Evolutionary conservation across 2,888 invertebrate species (phyloP).

Genomic region (Torymus aiolomorphi): DNA sequence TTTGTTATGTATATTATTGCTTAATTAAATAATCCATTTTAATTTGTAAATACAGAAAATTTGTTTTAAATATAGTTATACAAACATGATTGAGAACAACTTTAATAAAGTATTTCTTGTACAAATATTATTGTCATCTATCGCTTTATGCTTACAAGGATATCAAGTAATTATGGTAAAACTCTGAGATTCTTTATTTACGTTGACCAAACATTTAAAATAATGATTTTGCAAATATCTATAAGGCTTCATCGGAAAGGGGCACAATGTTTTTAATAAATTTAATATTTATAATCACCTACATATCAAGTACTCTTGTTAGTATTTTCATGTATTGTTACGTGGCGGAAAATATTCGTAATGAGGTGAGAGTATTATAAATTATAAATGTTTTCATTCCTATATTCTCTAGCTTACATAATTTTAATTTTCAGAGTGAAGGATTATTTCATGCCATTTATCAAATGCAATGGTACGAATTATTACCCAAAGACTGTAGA

Average conservation of each 20-base stretch:
- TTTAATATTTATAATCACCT: not conserved
- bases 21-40: too few relatives aligned
- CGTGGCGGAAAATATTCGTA: too few relatives aligned
- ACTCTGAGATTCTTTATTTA: not conserved
- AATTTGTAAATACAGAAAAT: too few relatives aligned
- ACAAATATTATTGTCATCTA: not conserved
- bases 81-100: conserved; percentile 7
- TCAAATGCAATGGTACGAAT: too few relatives aligned
- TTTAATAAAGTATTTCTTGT: conserved; percentile 37
- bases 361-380: too few relatives aligned
- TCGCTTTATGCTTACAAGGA: conserved; percentile 12
- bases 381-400: too few relatives aligned
- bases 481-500: too few relatives aligned
- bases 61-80: conserved; percentile 13
- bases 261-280: not conserved
- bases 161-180: conserved; percentile 16
- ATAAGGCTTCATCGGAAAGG: not conserved
- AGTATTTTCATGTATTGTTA: conserved; percentile 3
- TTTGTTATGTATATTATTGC: too few relatives aligned
- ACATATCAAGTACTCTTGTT: not conserved
- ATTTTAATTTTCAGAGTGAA: too few relatives aligned
- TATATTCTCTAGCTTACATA: too few relatives aligned
- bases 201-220: not conserved
- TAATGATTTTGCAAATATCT: not conserved
- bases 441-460: too few relatives aligned